A percentile compares a stretch with the other conserved stretches of the same genome.
These are phyloP conservation scores for Tenebrosternarchus preto DNA, from an alignment of 2,113 vertebrate genomes.

Conservation along the genomic window DNA sequence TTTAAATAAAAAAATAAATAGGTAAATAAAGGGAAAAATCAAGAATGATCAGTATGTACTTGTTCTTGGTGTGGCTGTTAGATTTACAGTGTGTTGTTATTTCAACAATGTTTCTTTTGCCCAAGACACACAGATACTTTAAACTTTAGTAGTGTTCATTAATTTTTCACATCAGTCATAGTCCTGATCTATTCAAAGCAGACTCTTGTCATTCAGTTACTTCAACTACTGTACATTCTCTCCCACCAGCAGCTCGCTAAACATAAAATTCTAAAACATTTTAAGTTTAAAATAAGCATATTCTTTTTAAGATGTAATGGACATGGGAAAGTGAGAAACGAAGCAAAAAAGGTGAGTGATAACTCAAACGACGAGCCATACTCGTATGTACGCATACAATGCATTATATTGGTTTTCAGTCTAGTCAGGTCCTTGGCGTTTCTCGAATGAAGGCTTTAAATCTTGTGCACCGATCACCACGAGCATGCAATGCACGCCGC, in stretches of 20 bases:
- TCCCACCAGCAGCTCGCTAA: neutral
- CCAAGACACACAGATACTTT: neutral
- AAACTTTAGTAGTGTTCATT: neutral
- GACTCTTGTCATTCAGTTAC: neutral
- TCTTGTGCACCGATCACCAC: no score
- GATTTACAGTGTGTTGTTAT: conserved; percentile 5
- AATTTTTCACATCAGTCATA: neutral
- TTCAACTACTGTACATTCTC: neutral
- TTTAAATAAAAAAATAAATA: conserved; percentile 44
- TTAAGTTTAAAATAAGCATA: neutral
- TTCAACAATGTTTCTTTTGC: neutral
- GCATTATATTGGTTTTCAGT: no score
- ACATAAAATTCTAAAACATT: no score
- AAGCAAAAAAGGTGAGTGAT: neutral
- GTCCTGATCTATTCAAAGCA: no score
- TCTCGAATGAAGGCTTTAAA: no score
- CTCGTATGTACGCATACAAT: no score
- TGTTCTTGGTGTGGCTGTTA: neutral
- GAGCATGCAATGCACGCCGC: neutral
- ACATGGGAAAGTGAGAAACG: conserved; percentile 15
- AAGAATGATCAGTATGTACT: conserved; percentile 13
- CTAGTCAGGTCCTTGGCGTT: no score
- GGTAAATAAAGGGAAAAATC: neutral
- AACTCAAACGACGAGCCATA: no score
- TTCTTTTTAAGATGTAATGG: neutral